Conservation (phyloP, 2,888 invertebrate genomes). For the Ditylenchus weischeri region DNA sequence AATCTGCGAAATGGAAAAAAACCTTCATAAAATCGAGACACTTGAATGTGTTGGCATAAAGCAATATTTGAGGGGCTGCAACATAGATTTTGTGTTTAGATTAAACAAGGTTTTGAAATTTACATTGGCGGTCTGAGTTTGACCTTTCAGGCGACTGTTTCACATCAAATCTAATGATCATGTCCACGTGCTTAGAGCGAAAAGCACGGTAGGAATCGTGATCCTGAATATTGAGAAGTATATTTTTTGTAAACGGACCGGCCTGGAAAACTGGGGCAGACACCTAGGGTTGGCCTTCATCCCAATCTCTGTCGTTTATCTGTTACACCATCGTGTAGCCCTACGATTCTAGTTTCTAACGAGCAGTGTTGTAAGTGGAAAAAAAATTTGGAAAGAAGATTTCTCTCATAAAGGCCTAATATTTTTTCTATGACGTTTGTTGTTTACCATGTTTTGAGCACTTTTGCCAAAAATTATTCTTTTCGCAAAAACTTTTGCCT, state of each 20-base stretch:
- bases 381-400: no score
- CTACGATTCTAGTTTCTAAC: no score
- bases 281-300: no score
- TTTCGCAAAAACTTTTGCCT: no score
- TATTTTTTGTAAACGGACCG: background rate
- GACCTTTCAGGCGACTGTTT: constrained; percentile 61
- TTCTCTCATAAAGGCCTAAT: no score
- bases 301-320: no score
- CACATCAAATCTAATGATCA: constrained; percentile 74
- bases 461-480: no score
- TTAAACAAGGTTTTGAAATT: background rate
- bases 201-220: constrained; percentile 94
- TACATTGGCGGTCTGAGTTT: constrained; percentile 12
- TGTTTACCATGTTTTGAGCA: no score
- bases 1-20: constrained; percentile 58
- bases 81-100: background rate
- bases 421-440: no score
- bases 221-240: constrained; percentile 63
- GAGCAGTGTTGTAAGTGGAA: no score
- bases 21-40: constrained; percentile 70
- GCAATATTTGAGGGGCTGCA: constrained; percentile 49
- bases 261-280: no score
- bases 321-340: no score
- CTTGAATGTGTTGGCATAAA: constrained; percentile 58
- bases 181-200: constrained; percentile 78